Evolutionary conservation across 2,113 vertebrate species (phyloP).

Genomic region (Rhabdornis inornatus): DNA sequence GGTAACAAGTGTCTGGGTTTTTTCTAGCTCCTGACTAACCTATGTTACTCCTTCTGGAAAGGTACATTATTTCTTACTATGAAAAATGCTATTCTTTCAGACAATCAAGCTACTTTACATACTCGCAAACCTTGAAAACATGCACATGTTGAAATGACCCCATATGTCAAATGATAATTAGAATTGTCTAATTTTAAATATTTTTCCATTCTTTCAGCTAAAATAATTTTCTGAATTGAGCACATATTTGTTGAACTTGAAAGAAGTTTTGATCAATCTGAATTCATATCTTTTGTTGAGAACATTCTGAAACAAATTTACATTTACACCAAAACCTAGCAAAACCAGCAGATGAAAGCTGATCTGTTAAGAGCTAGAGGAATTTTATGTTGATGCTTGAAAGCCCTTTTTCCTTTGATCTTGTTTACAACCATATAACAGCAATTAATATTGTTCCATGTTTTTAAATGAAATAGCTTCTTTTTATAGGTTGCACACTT

Average conservation of each 20-base stretch:
- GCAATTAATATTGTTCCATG: neutral
- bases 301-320: neutral
- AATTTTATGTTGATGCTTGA: neutral
- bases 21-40: neutral
- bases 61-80: neutral
- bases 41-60: neutral
- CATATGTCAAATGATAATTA: neutral
- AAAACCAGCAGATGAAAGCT: neutral
- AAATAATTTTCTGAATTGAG: neutral
- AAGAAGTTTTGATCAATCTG: neutral
- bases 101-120: neutral
- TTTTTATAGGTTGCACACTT: neutral
- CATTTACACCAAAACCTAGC: neutral
- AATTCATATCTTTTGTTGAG: neutral
- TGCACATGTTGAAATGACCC: neutral
- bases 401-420: neutral
- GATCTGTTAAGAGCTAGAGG: neutral
- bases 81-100: neutral
- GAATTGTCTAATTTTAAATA: neutral
- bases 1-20: neutral
- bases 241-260: neutral
- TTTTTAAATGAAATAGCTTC: neutral
- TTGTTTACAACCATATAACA: neutral
- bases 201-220: neutral
- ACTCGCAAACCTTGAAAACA: neutral